Percentiles rank a stretch among this genome's conserved stretches.
phyloP scores from a whole-genome alignment of 2,113 vertebrate genomes.

The Perca fluviatilis region DNA sequence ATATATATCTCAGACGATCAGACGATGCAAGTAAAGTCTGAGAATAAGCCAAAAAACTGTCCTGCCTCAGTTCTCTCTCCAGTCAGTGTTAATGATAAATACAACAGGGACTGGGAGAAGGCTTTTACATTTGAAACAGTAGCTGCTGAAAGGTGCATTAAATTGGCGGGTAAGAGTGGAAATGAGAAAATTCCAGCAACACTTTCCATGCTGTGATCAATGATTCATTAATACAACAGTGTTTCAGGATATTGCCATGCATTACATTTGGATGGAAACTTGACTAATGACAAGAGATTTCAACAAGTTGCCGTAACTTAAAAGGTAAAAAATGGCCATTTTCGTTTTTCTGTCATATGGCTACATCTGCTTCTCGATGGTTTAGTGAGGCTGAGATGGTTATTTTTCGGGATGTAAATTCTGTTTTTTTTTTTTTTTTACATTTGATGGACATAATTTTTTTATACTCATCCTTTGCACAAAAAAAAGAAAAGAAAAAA shows the following conservation, averaged over 20 bases:
- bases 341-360: neutral
- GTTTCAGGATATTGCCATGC: slow-evolving; percentile 14
- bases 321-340: neutral
- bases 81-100: slow-evolving; percentile 11
- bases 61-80: neutral
- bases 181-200: slow-evolving; percentile 24
- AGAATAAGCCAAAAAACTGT: slow-evolving; percentile 13
- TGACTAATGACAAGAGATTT: neutral
- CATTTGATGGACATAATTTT: neutral
- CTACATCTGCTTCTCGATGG: neutral
- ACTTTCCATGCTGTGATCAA: slow-evolving; percentile 19
- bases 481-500: neutral
- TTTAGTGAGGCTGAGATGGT: neutral
- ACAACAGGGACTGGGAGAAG: slow-evolving; percentile 13
- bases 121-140: slow-evolving; percentile 34
- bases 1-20: neutral
- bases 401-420: neutral
- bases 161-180: slow-evolving; percentile 1
- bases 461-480: neutral
- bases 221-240: slow-evolving; percentile 28
- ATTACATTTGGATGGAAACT: neutral
- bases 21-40: neutral
- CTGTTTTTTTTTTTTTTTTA: neutral
- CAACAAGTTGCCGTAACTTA: neutral
- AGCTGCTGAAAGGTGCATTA: slow-evolving; percentile 17